phyloP scores from a whole-genome alignment of 2,113 vertebrate genomes.

The Psammodynastes pulverulentus region DNA sequence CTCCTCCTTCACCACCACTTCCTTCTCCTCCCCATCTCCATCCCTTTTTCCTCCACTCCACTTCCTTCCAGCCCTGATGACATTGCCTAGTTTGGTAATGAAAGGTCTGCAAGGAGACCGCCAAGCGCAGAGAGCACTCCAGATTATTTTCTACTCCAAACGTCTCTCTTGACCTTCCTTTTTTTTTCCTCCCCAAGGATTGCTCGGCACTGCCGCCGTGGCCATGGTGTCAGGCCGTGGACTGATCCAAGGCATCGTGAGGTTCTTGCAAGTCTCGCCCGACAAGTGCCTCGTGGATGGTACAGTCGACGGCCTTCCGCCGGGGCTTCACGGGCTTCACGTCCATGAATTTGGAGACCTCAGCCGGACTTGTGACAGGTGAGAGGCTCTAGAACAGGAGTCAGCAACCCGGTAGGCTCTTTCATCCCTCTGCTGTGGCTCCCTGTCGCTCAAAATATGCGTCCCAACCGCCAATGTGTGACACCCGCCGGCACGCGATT shows the following conservation, averaged over 20 bases:
- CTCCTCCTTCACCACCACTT: too few relatives aligned
- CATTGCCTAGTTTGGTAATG: too few relatives aligned
- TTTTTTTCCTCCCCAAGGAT: constrained; percentile 54
- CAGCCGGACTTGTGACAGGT: constrained; percentile 80
- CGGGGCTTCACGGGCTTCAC: constrained; percentile 83
- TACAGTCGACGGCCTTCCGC: constrained; percentile 79
- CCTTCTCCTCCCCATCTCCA: too few relatives aligned
- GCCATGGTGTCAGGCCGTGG: constrained; percentile 75
- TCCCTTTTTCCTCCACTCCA: too few relatives aligned
- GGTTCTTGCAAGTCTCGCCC: constrained; percentile 81
- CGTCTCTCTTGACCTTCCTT: not conserved
- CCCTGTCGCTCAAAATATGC: too few relatives aligned
- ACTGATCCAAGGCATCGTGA: constrained; percentile 76
- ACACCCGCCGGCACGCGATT: too few relatives aligned
- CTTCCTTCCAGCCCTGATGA: too few relatives aligned
- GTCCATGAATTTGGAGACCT: constrained; percentile 83
- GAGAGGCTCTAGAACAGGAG: not conserved
- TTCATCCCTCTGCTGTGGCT: too few relatives aligned
- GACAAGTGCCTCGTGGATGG: constrained; percentile 82
- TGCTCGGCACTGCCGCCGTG: constrained; percentile 76
- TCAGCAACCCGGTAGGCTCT: too few relatives aligned
- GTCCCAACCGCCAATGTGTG: too few relatives aligned
- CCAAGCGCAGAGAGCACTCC: not conserved
- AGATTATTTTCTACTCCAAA: not conserved
- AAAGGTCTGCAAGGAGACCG: too few relatives aligned